phyloP scores from a whole-genome alignment of 2,888 invertebrate genomes.

The Octonoba sinensis region DNA sequence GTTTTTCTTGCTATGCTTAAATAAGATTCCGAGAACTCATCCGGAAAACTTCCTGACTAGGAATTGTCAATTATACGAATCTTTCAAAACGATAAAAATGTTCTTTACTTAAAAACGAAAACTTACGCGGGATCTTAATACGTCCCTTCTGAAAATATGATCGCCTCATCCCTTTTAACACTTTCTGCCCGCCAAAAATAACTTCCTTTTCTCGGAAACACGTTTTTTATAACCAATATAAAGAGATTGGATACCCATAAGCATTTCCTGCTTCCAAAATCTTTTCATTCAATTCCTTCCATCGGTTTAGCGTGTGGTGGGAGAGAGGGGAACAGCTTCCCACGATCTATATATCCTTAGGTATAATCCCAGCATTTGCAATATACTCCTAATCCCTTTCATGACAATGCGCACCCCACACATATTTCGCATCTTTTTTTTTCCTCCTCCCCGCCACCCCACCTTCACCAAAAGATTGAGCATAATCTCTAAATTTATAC shows the following conservation, averaged over 20 bases:
- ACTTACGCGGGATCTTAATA: too few species aligned
- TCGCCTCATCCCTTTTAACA: too few species aligned
- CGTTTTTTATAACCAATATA: constrained; percentile 35
- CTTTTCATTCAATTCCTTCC: constrained; percentile 48
- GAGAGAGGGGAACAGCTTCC: constrained; percentile 9
- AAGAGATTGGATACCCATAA: constrained; percentile 47
- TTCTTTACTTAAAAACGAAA: too few species aligned
- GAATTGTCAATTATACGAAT: too few species aligned
- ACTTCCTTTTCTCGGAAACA: constrained; percentile 6
- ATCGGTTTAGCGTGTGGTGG: constrained; percentile 9
- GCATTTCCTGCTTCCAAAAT: constrained; percentile 44
- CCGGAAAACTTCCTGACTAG: too few species aligned
- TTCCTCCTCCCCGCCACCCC: constrained; percentile 12
- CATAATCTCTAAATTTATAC: constrained; percentile 60
- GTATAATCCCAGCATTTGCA: constrained; percentile 52
- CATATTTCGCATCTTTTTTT: constrained; percentile 23
- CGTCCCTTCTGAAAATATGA: too few species aligned
- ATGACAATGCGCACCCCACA: constrained; percentile 35
- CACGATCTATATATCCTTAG: constrained; percentile 25
- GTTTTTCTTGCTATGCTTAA: too few species aligned
- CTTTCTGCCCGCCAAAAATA: too few species aligned
- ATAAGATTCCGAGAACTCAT: too few species aligned
- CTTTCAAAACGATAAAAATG: too few species aligned
- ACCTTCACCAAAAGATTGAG: constrained; percentile 50
- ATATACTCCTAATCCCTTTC: constrained; percentile 57